Percentiles rank a stretch among this genome's conserved stretches.
These are phyloP conservation scores for Diadromus collaris DNA, from an alignment of 2,888 invertebrate species.

Conservation along the genomic window DNA sequence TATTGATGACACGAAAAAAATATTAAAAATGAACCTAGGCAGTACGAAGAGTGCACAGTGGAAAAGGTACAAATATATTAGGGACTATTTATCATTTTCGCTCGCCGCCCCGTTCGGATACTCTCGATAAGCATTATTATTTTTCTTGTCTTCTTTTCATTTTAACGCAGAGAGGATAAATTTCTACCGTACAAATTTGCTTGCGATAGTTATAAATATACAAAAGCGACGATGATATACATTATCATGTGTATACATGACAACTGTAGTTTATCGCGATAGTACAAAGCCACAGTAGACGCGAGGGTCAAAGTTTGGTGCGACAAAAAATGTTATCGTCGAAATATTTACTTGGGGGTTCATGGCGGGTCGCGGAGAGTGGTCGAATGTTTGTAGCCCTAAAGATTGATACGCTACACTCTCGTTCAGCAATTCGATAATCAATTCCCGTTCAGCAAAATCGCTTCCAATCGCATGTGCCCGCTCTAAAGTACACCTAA, in stretches of 20 bases:
- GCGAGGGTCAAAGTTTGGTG: background rate
- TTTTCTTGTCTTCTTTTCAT: background rate
- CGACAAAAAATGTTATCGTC: slow-evolving; percentile 7
- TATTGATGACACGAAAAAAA: slow-evolving; percentile 26
- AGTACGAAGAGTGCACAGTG: slow-evolving; percentile 26
- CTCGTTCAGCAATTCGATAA: slow-evolving; percentile 42
- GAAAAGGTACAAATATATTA: slow-evolving; percentile 35
- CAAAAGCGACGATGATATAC: slow-evolving; percentile 71
- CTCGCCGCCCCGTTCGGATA: slow-evolving; percentile 26
- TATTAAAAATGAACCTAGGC: background rate
- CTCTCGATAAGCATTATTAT: slow-evolving; percentile 17
- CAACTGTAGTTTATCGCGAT: slow-evolving; percentile 56
- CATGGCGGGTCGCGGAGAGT: background rate
- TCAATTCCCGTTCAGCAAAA: slow-evolving; percentile 31
- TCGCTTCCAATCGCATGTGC: background rate
- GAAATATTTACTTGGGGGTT: slow-evolving; percentile 1
- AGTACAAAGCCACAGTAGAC: slow-evolving; percentile 62
- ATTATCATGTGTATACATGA: slow-evolving; percentile 56
- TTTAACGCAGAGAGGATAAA: background rate
- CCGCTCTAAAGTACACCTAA: slow-evolving; percentile 7
- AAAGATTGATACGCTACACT: slow-evolving; percentile 9
- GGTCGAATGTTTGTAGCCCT: slow-evolving; percentile 21
- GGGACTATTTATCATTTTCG: slow-evolving; percentile 24
- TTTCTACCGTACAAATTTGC: slow-evolving; percentile 54
- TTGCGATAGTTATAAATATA: slow-evolving; percentile 70